A percentile compares a stretch with the other conserved stretches of the same genome.
phyloP scores from a whole-genome alignment of 2,888 invertebrate species.

The Alloscopus bannaensis region DNA sequence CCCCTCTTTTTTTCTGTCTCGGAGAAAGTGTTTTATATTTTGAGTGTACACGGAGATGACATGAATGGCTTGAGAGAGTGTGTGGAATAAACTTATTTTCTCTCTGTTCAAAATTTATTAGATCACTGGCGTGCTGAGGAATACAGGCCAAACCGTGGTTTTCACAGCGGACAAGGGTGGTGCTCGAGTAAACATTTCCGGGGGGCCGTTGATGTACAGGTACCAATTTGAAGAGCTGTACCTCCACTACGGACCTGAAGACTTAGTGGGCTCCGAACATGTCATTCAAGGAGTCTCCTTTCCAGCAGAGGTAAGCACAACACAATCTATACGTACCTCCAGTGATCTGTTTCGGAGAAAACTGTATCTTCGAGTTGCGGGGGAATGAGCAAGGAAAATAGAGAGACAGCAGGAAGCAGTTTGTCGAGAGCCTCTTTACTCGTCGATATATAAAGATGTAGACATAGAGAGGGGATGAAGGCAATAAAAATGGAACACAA shows the following conservation, averaged over 20 bases:
- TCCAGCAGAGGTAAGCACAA: conserved; percentile 92
- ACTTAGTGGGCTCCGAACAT: conserved; percentile 96
- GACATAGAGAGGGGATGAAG: too few species aligned
- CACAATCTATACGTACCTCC: not conserved
- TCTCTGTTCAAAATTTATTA: conserved; percentile 19
- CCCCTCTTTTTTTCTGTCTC: too few species aligned
- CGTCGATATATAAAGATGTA: too few species aligned
- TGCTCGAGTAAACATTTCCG: conserved; percentile 94
- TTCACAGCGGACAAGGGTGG: conserved; percentile 93
- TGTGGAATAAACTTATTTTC: too few species aligned
- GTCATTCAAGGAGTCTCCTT: conserved; percentile 95
- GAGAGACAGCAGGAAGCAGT: too few species aligned
- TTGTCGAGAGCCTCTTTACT: too few species aligned
- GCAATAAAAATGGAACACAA: conserved; percentile 60
- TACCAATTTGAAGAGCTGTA: conserved; percentile 97
- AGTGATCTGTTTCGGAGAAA: not conserved
- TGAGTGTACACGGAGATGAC: too few species aligned
- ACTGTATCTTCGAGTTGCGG: not conserved
- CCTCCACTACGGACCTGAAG: conserved; percentile 94
- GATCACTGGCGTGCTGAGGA: conserved; percentile 84
- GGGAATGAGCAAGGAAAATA: not conserved
- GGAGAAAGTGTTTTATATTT: too few species aligned
- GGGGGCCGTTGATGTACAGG: conserved; percentile 95
- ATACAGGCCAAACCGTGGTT: conserved; percentile 95
- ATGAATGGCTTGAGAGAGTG: too few species aligned